Evolutionary conservation across 2,113 vertebrate species (phyloP), one percentile per base, ranked within the genome.

Genomic region (Psephotus haematonotus): DNA sequence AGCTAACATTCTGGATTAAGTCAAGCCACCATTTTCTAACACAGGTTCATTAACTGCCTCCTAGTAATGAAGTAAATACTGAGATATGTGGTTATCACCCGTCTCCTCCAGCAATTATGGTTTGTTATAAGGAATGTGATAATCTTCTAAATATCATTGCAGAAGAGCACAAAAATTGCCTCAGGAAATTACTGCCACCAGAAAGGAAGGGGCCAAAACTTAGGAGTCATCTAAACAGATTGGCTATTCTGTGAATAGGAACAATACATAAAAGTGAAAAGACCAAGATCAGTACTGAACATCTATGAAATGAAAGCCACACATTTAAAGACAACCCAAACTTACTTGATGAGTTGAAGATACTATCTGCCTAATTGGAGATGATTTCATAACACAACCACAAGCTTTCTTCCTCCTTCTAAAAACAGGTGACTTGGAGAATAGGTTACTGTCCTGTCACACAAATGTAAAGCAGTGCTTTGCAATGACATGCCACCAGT

Each of bases 41-140:
- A n/a, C 62, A 33, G 19, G 17, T 68, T 88, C 65, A 62, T 35
- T 53, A 10, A 88, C 28, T 68, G 63, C 43, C 53, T 88, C 82
- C 37, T 47, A 76, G 70, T 47, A 93, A 71, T 3, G 1, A 94
- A 78, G 72, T 53, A 79, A 90, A 76, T 50, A 60, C 2, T 0
- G 0, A 71, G 23, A 60, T 31, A 43, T 0, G 0, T 35, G 79
- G 39, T 76, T 78, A 86, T 23, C 50, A 60, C 33, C 46, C 39
- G 6, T 64, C 44, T 82, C 39, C 91, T 72, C 39, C 69, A 95
- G 50, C 15, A 85, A 10, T 3, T 81, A 13, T 17, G 3, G 9
- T 60, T 88, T 89, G 10, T 64, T 68, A 33, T 53, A 63, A 81
- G 75, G 29, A 91, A 86, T 25, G 43, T 43, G 20, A 24, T 84